Percentiles rank a stretch among this genome's conserved stretches.
These are phyloP conservation scores for Acrobasis repandana DNA, from an alignment of 2,888 invertebrate genomes.

Conservation along the genomic window DNA sequence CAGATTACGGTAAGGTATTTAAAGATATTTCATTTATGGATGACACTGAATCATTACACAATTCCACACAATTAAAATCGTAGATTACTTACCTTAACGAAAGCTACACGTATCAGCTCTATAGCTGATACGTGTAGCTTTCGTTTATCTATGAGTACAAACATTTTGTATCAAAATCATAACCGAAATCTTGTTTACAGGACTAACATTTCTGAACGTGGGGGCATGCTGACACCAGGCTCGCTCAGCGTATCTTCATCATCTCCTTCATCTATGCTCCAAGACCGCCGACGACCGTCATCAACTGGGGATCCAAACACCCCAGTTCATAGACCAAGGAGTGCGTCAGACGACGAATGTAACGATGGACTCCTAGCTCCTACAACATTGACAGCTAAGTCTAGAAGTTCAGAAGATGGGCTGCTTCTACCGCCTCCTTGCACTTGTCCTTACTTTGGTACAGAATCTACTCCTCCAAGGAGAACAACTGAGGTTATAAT, in stretches of 20 bases:
- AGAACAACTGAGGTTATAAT: constrained; percentile 78
- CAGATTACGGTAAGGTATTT: too few species aligned
- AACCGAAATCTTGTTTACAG: constrained; percentile 45
- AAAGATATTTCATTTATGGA: too few species aligned
- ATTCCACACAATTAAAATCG: too few species aligned
- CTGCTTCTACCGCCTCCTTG: constrained; percentile 88
- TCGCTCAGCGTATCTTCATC: constrained; percentile 74
- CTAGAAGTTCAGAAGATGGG: constrained; percentile 74
- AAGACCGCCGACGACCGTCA: constrained; percentile 67
- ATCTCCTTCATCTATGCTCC: constrained; percentile 76
- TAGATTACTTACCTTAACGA: too few species aligned
- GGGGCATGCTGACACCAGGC: constrained; percentile 74
- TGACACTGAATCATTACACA: too few species aligned
- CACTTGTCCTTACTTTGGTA: constrained; percentile 91
- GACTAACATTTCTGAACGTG: constrained; percentile 68
- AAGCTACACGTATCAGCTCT: too few species aligned
- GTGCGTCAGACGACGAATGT: constrained; percentile 71
- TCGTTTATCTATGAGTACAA: too few species aligned
- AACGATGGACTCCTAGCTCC: constrained; percentile 71
- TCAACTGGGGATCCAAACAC: constrained; percentile 63
- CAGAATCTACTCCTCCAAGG: constrained; percentile 82
- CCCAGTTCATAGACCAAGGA: constrained; percentile 65
- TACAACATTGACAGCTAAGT: constrained; percentile 64
- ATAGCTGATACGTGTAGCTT: too few species aligned
- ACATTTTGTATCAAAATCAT: background rate